These are phyloP conservation scores for Nothobranchius kuhntae DNA, from an alignment of 2,113 vertebrate species.

Conservation along the genomic window DNA sequence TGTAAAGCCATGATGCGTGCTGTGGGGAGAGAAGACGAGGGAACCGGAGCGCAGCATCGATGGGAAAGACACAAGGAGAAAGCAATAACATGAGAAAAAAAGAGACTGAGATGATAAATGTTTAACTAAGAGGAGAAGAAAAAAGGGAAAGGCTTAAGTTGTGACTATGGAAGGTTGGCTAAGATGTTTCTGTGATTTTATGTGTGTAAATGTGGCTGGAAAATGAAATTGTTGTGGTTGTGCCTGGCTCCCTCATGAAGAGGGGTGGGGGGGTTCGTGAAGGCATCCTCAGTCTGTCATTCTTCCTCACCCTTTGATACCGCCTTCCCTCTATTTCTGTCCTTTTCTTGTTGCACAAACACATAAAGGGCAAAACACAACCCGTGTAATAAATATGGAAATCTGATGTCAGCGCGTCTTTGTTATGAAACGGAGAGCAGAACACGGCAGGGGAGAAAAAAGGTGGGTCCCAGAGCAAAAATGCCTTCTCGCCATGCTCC, in stretches of 20 bases:
- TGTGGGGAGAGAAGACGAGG: conserved; percentile 32
- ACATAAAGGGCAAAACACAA: conserved; percentile 1
- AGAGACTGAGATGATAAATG: conserved; percentile 8
- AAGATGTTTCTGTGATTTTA: conserved; percentile 23
- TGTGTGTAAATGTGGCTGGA: conserved; percentile 50
- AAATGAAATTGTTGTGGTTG: conserved; percentile 67
- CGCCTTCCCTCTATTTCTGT: conserved; percentile 31
- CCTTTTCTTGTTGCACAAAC: conserved; percentile 13
- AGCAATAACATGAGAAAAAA: conserved; percentile 17
- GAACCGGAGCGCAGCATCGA: conserved; percentile 11
- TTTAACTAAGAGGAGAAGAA: conserved; percentile 20
- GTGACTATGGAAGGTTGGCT: conserved; percentile 24
- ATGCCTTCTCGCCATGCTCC: conserved; percentile 17
- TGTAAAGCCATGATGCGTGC: conserved; percentile 62
- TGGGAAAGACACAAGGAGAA: conserved; percentile 19
- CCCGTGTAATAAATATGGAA: conserved; percentile 52
- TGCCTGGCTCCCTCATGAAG: conserved; percentile 35
- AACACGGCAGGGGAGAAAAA: conserved; percentile 7
- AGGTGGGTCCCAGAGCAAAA: conserved; percentile 45
- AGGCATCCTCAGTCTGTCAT: conserved; percentile 16
- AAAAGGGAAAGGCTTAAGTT: conserved; percentile 30
- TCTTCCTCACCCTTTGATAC: conserved; percentile 6
- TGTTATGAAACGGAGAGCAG: conserved; percentile 36
- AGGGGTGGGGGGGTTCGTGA: neutral
- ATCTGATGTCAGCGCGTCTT: conserved; percentile 37